These are phyloP conservation scores for Hecatera dysodea DNA, from an alignment of 2,888 invertebrate species.

Conservation along the genomic window DNA sequence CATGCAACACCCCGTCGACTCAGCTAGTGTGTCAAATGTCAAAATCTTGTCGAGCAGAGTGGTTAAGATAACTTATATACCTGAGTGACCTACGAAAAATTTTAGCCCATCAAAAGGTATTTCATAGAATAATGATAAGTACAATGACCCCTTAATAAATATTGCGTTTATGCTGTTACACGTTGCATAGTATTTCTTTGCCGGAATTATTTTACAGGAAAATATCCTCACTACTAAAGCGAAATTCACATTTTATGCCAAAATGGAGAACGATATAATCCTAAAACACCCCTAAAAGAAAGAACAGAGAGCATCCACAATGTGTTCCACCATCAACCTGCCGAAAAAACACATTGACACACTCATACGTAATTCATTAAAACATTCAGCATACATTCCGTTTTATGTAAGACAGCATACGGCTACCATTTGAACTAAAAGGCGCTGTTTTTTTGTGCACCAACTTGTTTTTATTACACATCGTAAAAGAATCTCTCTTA, in stretches of 20 bases:
- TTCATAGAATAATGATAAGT: too few relatives aligned
- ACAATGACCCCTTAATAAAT: too few relatives aligned
- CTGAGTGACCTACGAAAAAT: too few relatives aligned
- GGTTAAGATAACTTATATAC: too few relatives aligned
- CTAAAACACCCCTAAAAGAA: neutral
- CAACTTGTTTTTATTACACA: conserved; percentile 67
- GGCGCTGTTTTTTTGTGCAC: conserved; percentile 43
- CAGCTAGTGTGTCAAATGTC: too few relatives aligned
- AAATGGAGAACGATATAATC: neutral
- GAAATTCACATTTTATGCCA: neutral
- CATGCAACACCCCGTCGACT: too few relatives aligned
- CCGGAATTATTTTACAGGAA: too few relatives aligned
- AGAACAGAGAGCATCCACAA: neutral
- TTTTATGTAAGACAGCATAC: conserved; percentile 35
- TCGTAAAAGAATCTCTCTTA: conserved; percentile 66
- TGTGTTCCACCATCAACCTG: neutral
- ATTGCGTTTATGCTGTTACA: too few relatives aligned
- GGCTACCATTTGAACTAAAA: conserved; percentile 52
- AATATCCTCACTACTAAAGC: too few relatives aligned
- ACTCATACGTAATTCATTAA: conserved; percentile 37
- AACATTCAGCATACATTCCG: conserved; percentile 20
- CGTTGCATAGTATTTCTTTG: too few relatives aligned
- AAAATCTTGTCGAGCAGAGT: too few relatives aligned
- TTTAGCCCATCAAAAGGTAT: too few relatives aligned
- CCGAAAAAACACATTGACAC: conserved; percentile 22